Conservation (phyloP, 2,888 invertebrate species). For the Polydrusus pterygomalis region DNA sequence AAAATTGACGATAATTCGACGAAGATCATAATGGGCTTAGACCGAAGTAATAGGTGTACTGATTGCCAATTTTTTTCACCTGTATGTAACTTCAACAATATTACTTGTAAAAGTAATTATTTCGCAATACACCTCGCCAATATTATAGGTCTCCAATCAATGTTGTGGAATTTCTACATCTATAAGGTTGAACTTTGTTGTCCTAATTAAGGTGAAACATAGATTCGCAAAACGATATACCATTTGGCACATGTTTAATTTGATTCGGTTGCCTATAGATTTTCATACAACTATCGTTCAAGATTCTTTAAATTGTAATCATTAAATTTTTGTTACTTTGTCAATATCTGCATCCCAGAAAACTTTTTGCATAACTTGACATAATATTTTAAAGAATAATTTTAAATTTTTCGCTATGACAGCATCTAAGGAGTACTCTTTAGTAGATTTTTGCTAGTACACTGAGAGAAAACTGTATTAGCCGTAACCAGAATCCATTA, state of each 20-base stretch:
- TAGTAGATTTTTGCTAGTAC: too few relatives aligned
- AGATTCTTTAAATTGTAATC: constrained; percentile 5
- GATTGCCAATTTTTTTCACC: too few relatives aligned
- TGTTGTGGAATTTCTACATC: too few relatives aligned
- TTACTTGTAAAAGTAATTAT: not conserved
- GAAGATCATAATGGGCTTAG: too few relatives aligned
- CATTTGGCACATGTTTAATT: constrained; percentile 36
- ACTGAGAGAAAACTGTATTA: too few relatives aligned
- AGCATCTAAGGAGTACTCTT: too few relatives aligned
- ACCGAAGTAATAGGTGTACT: too few relatives aligned
- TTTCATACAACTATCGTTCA: constrained; percentile 35
- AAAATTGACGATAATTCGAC: too few relatives aligned
- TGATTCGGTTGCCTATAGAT: constrained; percentile 27
- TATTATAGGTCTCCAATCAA: not conserved
- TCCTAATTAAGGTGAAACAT: constrained; percentile 30
- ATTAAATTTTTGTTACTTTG: constrained; percentile 9
- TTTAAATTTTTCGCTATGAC: too few relatives aligned
- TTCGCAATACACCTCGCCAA: not conserved
- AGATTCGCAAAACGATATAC: constrained; percentile 23
- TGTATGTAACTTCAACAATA: not conserved
- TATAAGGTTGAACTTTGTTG: constrained; percentile 16
- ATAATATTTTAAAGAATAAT: not conserved
- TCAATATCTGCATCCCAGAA: not conserved
- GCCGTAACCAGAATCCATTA: too few relatives aligned
- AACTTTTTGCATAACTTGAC: not conserved